A percentile compares a stretch with the other conserved stretches of the same genome.
Conservation (phyloP, 2,888 invertebrate genomes). For the Patella pellucida region DNA sequence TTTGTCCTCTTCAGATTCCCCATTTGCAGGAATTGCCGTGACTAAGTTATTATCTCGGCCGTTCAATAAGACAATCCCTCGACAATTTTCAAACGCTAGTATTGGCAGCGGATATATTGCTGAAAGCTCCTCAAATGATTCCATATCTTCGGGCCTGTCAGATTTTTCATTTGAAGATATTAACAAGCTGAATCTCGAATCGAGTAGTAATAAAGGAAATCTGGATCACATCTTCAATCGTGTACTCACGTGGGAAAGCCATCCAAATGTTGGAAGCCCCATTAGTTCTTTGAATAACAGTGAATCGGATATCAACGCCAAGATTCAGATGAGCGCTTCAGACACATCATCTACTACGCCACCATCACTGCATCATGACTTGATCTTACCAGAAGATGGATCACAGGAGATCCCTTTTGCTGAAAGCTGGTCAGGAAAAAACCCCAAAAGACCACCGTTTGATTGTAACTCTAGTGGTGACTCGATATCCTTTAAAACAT, state of each 20-base stretch:
- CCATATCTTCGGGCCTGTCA: not conserved
- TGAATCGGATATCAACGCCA: not conserved
- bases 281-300: not conserved
- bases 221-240: conserved; percentile 36
- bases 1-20: conserved; percentile 31
- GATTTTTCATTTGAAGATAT: not conserved
- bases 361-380: conserved; percentile 36
- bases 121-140: conserved; percentile 16
- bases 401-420: conserved; percentile 51
- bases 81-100: conserved; percentile 37
- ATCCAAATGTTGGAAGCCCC: not conserved
- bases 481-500: not conserved
- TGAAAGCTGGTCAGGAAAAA: conserved; percentile 24
- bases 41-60: not conserved
- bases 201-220: conserved; percentile 21
- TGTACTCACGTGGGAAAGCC: conserved; percentile 34
- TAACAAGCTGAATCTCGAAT: not conserved
- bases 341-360: not conserved
- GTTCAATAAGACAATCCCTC: conserved; percentile 12
- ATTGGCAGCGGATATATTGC: conserved; percentile 26
- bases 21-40: not conserved
- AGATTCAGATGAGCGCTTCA: not conserved
- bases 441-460: not conserved
- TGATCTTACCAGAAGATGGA: conserved; percentile 58
- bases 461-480: not conserved